These are phyloP conservation scores for Microplitis deprimator DNA, from an alignment of 2,888 invertebrate genomes.

Conservation along the genomic window DNA sequence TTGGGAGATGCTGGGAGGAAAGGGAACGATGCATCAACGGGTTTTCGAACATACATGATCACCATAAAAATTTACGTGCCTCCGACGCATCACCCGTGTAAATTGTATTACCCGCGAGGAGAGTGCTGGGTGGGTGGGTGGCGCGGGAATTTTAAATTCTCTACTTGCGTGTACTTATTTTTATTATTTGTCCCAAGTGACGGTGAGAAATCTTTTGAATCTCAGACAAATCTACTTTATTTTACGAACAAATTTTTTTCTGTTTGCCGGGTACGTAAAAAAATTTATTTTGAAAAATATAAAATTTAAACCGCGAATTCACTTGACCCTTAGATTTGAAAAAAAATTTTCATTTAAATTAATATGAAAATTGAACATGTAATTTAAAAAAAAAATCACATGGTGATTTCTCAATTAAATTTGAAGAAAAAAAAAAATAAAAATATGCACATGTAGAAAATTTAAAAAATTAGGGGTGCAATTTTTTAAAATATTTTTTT, in stretches of 20 bases:
- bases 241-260: background rate
- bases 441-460: too few species aligned
- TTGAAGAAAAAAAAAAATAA: too few species aligned
- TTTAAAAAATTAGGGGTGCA: too few species aligned
- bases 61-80: slow-evolving; percentile 70
- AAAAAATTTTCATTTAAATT: too few species aligned
- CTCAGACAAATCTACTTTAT: slow-evolving; percentile 23
- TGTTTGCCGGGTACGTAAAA: background rate
- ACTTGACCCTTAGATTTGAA: too few species aligned
- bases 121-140: slow-evolving; percentile 32
- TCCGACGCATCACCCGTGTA: slow-evolving; percentile 63
- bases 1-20: slow-evolving; percentile 21
- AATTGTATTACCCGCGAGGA: slow-evolving; percentile 66
- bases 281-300: background rate
- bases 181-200: slow-evolving; percentile 42
- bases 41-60: slow-evolving; percentile 60
- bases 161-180: slow-evolving; percentile 33
- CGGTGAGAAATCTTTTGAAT: slow-evolving; percentile 36
- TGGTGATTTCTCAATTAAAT: too few species aligned
- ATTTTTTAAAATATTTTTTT: too few species aligned
- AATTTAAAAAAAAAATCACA: too few species aligned
- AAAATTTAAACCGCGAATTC: background rate
- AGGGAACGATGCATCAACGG: slow-evolving; percentile 56
- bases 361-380: too few species aligned
- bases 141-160: background rate